Evolutionary conservation across 2,113 vertebrate genomes (phyloP), one percentile per base, ranked within the genome.

Genomic region (Laterallus jamaicensis): DNA sequence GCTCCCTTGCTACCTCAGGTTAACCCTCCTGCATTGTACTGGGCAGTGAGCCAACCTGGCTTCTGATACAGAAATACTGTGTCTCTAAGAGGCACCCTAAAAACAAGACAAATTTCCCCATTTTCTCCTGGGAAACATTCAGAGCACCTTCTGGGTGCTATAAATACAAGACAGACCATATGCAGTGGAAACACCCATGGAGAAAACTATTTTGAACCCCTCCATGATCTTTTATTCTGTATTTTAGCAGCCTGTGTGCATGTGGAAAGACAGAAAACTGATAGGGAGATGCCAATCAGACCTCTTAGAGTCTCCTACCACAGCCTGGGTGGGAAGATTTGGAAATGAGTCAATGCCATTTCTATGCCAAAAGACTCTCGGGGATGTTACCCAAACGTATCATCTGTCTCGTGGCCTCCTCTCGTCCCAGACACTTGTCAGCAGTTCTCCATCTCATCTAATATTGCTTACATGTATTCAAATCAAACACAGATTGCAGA

Each of bases 361-460:
- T 93, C 77, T 58, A 68, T n/a, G 67, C 87, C 92, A 86, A 90
- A 88, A 68, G 47, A 24, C 52, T 92, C n/a, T 16, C 0, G 2
- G 29, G 31, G 90, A 81, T 71, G 64, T 71, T 75, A 86, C 63
- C 66, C 70, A 85, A 94, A 84, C 1, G 1, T 79, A 82, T 59
- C 14, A 81, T 76, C 69, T 67, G 35, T 68, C 76, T 88, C 0
- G 0, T 82, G 64, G 60, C 74, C 91, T 92, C 56, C 58, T 42
- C 40, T 80, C 74, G 75, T 47, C 68, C 77, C 92, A 94, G 82
- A 92, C 63, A 50, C 78, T 93, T 91, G 68, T 82, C 94, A 97
- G 92, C 91, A 93, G 63, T 82, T 91, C 73, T 90, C 74, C 17
- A 47, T 88, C 77, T 80, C 56, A 77, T 76, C 71, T 82, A 80